phyloP scores from a whole-genome alignment of 2,113 vertebrate species.

The Datnioides undecimradiatus region DNA sequence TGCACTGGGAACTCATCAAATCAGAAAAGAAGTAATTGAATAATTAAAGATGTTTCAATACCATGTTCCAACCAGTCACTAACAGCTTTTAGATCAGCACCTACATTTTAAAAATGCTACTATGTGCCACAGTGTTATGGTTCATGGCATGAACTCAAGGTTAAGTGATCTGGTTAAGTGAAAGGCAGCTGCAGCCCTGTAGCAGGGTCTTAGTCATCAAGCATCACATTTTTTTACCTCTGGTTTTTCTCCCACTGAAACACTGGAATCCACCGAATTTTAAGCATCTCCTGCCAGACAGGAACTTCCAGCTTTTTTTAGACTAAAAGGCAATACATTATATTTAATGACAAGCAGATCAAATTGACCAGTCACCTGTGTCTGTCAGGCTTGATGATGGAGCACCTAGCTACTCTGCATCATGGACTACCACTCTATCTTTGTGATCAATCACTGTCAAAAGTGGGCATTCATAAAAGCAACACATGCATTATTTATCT shows the following conservation, averaged over 20 bases:
- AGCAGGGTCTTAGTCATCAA: too few species aligned
- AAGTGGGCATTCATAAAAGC: not conserved
- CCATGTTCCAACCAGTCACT: not conserved
- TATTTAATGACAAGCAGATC: constrained; percentile 23
- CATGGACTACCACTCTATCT: constrained; percentile 4
- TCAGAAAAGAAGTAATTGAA: not conserved
- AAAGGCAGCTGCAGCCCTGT: too few species aligned
- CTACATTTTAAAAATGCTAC: not conserved
- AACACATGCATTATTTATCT: constrained; percentile 10
- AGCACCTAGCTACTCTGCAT: constrained; percentile 2
- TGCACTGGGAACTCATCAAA: not conserved
- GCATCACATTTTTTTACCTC: too few species aligned
- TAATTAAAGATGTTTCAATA: not conserved
- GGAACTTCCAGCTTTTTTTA: not conserved
- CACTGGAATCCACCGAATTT: too few species aligned
- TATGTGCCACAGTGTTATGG: too few species aligned
- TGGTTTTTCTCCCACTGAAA: not conserved
- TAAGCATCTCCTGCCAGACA: too few species aligned
- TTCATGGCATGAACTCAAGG: too few species aligned
- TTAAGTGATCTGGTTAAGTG: too few species aligned
- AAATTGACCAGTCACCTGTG: constrained; percentile 10
- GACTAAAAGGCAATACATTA: constrained; percentile 2
- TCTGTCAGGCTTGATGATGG: constrained; percentile 32
- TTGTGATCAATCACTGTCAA: constrained; percentile 23
- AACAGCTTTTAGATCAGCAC: not conserved